phyloP scores from a whole-genome alignment of 1,140 invertebrate species.

The Drosophila auraria region DNA sequence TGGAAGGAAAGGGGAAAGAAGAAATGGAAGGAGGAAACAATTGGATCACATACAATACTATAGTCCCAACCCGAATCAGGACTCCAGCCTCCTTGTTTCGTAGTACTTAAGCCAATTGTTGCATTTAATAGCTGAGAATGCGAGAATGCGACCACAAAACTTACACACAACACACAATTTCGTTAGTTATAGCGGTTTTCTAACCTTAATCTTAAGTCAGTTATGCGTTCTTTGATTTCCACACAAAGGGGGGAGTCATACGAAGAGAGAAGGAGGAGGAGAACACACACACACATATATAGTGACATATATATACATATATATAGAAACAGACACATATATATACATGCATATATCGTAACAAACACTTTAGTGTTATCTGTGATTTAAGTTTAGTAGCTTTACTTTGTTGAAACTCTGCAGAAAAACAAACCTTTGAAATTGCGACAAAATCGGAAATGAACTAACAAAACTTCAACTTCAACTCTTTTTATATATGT shows the following conservation, averaged over 20 bases:
- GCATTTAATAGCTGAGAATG: constrained; percentile 63
- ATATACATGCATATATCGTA: constrained; percentile 67
- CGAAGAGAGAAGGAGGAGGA: constrained; percentile 7
- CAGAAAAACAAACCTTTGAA: constrained; percentile 49
- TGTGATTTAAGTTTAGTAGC: constrained; percentile 85
- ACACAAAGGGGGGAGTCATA: constrained; percentile 19
- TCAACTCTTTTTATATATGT: constrained; percentile 63
- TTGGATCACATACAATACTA: constrained; percentile 14
- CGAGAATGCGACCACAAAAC: constrained; percentile 41
- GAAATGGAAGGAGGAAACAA: constrained; percentile 11
- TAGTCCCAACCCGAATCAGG: constrained; percentile 20
- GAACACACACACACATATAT: constrained; percentile 55
- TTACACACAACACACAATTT: constrained; percentile 54
- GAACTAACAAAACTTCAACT: constrained; percentile 24
- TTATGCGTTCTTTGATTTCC: constrained; percentile 67
- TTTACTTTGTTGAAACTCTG: constrained; percentile 80
- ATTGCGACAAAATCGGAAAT: constrained; percentile 38
- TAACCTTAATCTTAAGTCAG: constrained; percentile 70
- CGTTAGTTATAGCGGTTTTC: constrained; percentile 71
- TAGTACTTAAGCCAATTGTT: constrained; percentile 78
- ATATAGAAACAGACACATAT: constrained; percentile 50
- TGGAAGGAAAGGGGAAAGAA: neutral
- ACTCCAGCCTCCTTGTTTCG: constrained; percentile 63
- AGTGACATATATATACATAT: constrained; percentile 47
- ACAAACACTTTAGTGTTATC: constrained; percentile 84